Base-by-base conservation (phyloP, 2,113 vertebrate genomes). In the Xyliphius kryptos region DNA sequence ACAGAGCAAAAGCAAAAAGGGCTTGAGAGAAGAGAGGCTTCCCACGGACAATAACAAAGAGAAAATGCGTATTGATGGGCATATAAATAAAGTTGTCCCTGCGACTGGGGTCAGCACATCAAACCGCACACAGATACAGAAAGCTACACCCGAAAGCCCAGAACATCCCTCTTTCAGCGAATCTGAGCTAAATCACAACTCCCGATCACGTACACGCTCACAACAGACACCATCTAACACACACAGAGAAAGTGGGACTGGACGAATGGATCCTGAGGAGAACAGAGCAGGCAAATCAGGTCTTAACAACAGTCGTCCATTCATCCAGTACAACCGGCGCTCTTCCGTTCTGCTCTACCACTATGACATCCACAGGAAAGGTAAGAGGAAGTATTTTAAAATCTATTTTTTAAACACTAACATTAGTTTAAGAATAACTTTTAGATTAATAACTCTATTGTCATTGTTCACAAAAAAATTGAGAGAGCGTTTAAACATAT, bases 1-100 rank as follows among this genome's bases (percentile, higher is more conserved):
- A n/a, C n/a, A n/a, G n/a, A n/a, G n/a, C 79, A 88, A 87, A 65
- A 79, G 77, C 76, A 87, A 86, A 47, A 86, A 87, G 54, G 74
- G 70, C 14, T 75, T 74, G 12, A 86, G 84, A 66, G 80, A 63
- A 0, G 83, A 86, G 51, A 82, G 79, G 2, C 71, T 83, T 51
- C 66, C 71, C 1, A 13, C 69, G 19, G 85, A 87, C 55, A 82
- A 87, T 76, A 86, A 83, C 81, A 83, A 79, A 0, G 86, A 88
- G 58, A 88, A 87, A 66, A 68, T 17, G 56, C 65, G 81, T 36
- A 79, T 50, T 9, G 79, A 83, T 6, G 2, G 51, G 13, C 5
- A 80, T 74, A 63, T 77, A 22, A 76, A 81, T 17, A 86, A 85
- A 79, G 65, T 57, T 1, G 70, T 61, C 17, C 64, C 65, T 56